Evolutionary conservation across 2,797 vertebrate genomes (phyloP), one percentile per base, ranked within the genome.

Genomic region (Acanthornis magna): DNA sequence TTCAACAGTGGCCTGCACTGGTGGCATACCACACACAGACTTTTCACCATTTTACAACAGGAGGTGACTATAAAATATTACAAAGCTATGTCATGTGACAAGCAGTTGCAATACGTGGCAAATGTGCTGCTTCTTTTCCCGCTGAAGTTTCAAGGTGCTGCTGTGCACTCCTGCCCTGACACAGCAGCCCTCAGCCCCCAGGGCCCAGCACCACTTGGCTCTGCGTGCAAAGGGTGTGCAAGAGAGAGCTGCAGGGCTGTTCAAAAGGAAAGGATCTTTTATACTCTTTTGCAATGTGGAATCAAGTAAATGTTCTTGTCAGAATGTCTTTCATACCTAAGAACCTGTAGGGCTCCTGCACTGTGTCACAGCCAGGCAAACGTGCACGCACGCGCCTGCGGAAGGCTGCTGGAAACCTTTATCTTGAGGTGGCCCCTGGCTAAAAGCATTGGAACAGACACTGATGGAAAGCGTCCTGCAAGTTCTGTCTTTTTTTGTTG

Each of bases 341-440:
- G 55, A 45, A 54, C 9, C 10, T 34, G 2, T 10, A 17, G 40
- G 11, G 9, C 40, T 14, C 34, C 85, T 78, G 66, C 9, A 92
- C 72, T 72, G 15, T 78, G 10, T 68, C 5, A 2, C 38, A 25
- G 19, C 21, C 62, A 43, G 25, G 62, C n/a, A 79, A 58, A 72
- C 2, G 2, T 54, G 13, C 13, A 4, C 1, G 9, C 74, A 43
- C 0, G 0, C 25, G 42, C 38, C 26, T 10, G 2, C 42, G 79
- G 51, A 53, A 73, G 25, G 26, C 47, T 45, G 18, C 58, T 57
- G 5, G 47, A 42, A 63, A 78, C 15, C 13, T 43, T 51, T 1
- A 0, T 36, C 54, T 62, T 68, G 38, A 75, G 42, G 13, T 36
- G 0, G 0, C 11, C 13, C 3, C 21, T 29, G 55, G 70, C 17